phyloP scores from a whole-genome alignment of 2,888 invertebrate species.

The Pollenia griseotomentosa region DNA sequence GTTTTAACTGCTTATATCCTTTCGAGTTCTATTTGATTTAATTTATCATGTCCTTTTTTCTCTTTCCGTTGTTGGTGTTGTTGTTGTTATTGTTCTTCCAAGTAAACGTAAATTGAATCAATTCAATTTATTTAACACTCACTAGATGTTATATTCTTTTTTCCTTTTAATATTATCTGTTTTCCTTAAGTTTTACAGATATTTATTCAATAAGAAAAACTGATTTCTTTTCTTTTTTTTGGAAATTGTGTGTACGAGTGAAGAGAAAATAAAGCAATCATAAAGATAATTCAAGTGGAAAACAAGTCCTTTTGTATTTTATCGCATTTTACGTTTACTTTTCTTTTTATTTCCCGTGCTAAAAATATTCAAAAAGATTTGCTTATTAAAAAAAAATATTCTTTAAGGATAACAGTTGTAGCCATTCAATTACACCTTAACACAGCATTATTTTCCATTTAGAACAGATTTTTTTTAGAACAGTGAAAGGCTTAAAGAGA shows the following conservation, averaged over 20 bases:
- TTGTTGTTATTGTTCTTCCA: slow-evolving; percentile 23
- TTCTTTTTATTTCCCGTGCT: neutral
- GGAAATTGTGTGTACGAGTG: slow-evolving; percentile 15
- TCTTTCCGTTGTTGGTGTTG: neutral
- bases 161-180: neutral
- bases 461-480: too few relatives aligned
- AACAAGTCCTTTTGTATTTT: slow-evolving; percentile 78
- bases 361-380: slow-evolving; percentile 43
- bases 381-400: slow-evolving; percentile 38
- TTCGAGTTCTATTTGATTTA: slow-evolving; percentile 75
- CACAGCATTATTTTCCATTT: slow-evolving; percentile 2
- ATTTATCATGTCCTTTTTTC: slow-evolving; percentile 75
- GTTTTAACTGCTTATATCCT: neutral
- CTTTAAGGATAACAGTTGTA: slow-evolving; percentile 46
- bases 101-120: slow-evolving; percentile 75
- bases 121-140: slow-evolving; percentile 75
- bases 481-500: too few relatives aligned
- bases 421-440: slow-evolving; percentile 61
- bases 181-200: slow-evolving; percentile 34
- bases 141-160: slow-evolving; percentile 40
- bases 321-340: slow-evolving; percentile 39
- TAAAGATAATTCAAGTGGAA: slow-evolving; percentile 79
- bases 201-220: slow-evolving; percentile 60
- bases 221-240: neutral
- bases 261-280: slow-evolving; percentile 76